Base-by-base conservation (phyloP, 1,140 invertebrate species). In the Atta cephalotes region DNA sequence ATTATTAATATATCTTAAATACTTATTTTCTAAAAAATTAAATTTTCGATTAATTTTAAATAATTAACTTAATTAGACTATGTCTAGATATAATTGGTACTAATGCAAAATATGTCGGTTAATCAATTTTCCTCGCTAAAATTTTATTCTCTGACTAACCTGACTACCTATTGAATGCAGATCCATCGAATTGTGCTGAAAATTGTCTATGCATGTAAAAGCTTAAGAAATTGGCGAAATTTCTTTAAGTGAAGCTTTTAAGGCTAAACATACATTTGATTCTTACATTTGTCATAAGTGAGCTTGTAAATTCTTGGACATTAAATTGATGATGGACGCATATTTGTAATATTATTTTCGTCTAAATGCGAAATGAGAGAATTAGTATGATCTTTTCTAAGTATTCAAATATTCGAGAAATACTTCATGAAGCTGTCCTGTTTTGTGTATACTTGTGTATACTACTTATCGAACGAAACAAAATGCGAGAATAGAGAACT, bases 241-340 rank as follows among this genome's bases (percentile, higher is more conserved):
- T 56, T 28, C 16, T 86, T 3, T 51, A 63, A 88, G 39, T 74
- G 25, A 9, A 62, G 18, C n/a, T 70, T 85, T 39, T 25, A 45
- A 53, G 5, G 49, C 39, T 81, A 7, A 53, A 39, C n/a, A 28
- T 58, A 56, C 25, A 25, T 25, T 25, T 14, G 39, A 53, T 71
- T 82, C 35, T 87, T 87, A 76, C 58, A 81, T 56, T 81, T 65
- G 25, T 65, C 14, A 58, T 10, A 35, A 65, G 14, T 63, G 78
- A 89, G 79, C 63, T 87, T 88, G 72, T 31, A 78, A 85, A 65
- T 89, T 88, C 58, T 89, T 51, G 16, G 45, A 80, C 25, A 14
- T 2, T 21, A 25, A 76, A 35, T 76, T 60, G 25, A 14, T 45
- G 25, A 74, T 66, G 31, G 6, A 49, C 45, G 16, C 5, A 56